A percentile compares a stretch with the other conserved stretches of the same genome.
Evolutionary conservation across 1,140 invertebrate species (phyloP).

Genomic region (Carposina sasakii): DNA sequence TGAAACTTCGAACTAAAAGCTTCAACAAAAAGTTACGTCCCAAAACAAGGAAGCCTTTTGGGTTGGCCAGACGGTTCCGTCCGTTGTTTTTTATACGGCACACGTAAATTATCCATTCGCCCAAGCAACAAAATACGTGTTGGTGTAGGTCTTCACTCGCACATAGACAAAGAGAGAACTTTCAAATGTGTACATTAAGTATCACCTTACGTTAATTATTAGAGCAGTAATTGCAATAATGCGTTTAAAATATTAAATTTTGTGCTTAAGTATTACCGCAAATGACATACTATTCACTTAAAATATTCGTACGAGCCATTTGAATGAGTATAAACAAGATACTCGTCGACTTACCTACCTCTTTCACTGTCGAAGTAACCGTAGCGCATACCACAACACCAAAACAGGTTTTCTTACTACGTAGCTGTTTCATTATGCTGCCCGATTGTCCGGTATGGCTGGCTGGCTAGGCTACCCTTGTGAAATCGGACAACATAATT

Average conservation of each 20-base stretch:
- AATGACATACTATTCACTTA: no score
- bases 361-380: slow-evolving; percentile 37
- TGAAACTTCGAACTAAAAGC: slow-evolving; percentile 32
- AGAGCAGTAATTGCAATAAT: no score
- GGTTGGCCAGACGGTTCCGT: slow-evolving; percentile 23
- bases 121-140: slow-evolving; percentile 33
- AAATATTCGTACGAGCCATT: slow-evolving; percentile 7
- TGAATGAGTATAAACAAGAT: slow-evolving; percentile 40
- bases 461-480: no score
- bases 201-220: no score
- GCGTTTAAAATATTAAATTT: no score
- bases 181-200: no score
- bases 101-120: slow-evolving; percentile 29
- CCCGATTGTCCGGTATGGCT: no score
- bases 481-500: no score
- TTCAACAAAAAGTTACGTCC: slow-evolving; percentile 44
- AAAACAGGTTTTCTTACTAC: slow-evolving; percentile 62
- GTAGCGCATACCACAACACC: slow-evolving; percentile 54
- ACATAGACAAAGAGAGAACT: no score
- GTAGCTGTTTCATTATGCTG: slow-evolving; percentile 47
- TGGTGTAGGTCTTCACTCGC: slow-evolving; percentile 46
- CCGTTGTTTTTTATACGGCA: slow-evolving; percentile 38
- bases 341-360: slow-evolving; percentile 39
- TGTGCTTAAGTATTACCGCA: no score
- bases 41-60: slow-evolving; percentile 43